Percentiles rank a stretch among this genome's conserved stretches.
phyloP scores from a whole-genome alignment of 1,140 invertebrate genomes.

The Halyomorpha halys region DNA sequence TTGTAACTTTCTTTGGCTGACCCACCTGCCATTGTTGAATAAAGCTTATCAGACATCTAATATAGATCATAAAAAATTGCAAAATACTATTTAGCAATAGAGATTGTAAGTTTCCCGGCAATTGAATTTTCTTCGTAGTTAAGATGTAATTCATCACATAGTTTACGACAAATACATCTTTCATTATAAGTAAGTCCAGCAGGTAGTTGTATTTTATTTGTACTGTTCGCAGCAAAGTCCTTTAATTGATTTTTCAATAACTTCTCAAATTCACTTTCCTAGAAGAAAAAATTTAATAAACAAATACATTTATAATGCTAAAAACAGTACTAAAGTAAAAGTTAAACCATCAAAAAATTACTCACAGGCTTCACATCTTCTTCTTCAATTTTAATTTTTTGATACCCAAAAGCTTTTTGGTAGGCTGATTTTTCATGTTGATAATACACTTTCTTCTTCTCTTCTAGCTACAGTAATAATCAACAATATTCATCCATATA shows the following conservation, averaged over 20 bases:
- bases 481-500: too few species aligned
- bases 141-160: not conserved
- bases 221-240: not conserved
- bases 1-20: too few species aligned
- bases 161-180: not conserved
- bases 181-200: slow-evolving; percentile 4
- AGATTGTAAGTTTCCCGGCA: not conserved
- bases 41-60: too few species aligned
- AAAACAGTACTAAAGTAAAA: not conserved
- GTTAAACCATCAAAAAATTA: not conserved
- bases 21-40: too few species aligned
- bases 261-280: slow-evolving; percentile 2
- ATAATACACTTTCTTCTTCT: slow-evolving; percentile 13
- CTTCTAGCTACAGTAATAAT: not conserved
- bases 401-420: not conserved
- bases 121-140: not conserved
- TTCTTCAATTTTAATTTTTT: not conserved
- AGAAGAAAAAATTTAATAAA: not conserved
- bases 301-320: not conserved
- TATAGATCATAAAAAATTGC: too few species aligned
- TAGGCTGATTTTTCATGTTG: not conserved
- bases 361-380: not conserved
- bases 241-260: not conserved
- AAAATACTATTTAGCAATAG: not conserved
- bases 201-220: not conserved